Base-by-base conservation (phyloP, 2,888 invertebrate genomes). In the Nymphalis polychloros region DNA sequence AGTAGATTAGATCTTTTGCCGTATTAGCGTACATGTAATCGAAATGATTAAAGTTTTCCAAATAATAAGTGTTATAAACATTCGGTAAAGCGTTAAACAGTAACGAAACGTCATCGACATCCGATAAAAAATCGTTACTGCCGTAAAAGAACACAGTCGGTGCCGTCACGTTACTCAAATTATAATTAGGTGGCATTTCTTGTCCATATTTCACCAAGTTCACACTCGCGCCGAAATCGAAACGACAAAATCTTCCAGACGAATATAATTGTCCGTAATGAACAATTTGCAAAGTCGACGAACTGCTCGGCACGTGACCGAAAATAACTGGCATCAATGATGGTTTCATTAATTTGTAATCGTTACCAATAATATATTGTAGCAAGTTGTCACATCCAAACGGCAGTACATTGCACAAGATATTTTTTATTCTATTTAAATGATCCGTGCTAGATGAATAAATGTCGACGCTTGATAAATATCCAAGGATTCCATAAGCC, bases 1-100 rank as follows among this genome's bases (percentile, higher is more conserved):
- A 73, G 75, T 95, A 95, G 7, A 96, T 78, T 35, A 93, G 76
- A 16, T 81, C 82, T 16, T 92, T 88, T 0, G 93, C 94, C 72
- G 94, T 93, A 13, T 84, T 85, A 0, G 94, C 95, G 90, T 94
- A 95, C 57, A 95, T 77, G 73, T 94, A 96, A 77, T 96, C 96
- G 75, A 95, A 83, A 79, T 96, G 96, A 78, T 94, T 94, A 72
- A 94, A 96, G 55, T 93, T 83, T 0, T 91, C 82, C 5, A 95
- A 87, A 60, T 89, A 82, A 79, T 93, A 89, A 64, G 84, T 88
- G 0, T 88, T 89, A 0, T 88, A 78, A 0, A 93, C 86, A 73
- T 94, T 94, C 0, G 93, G 92, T n/a, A 96, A 79, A 60, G 88
- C 77, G 0, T 76, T 77, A 49, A 72, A 77, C 5, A 90, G 64